Evolutionary conservation across 2,888 invertebrate species (phyloP).

Genomic region (Artemia sp.): DNA sequence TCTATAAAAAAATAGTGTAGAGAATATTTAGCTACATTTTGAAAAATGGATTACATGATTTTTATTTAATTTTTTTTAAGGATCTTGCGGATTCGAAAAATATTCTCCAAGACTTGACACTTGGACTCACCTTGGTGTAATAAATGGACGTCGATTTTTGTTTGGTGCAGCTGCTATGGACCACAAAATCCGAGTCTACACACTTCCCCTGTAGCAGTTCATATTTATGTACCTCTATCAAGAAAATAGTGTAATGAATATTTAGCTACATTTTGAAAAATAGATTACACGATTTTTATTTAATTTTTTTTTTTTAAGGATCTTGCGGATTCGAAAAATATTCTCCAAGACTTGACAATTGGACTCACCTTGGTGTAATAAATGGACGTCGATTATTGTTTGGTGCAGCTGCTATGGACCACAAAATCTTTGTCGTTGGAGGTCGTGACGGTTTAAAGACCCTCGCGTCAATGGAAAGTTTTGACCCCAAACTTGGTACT

Average conservation of each 20-base stretch:
- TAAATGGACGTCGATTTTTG: constrained; percentile 65
- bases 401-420: constrained; percentile 56
- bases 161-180: constrained; percentile 66
- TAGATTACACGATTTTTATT: neutral
- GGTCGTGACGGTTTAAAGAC: constrained; percentile 86
- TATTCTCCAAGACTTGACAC: constrained; percentile 63
- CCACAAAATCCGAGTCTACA: constrained; percentile 39
- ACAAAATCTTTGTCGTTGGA: constrained; percentile 66
- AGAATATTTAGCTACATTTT: too few species aligned
- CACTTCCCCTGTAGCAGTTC: too few species aligned
- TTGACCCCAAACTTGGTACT: constrained; percentile 57
- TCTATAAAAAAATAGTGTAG: too few species aligned
- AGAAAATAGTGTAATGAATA: too few species aligned
- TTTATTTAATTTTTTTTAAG: constrained; percentile 33
- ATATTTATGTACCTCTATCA: too few species aligned
- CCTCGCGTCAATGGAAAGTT: constrained; percentile 76
- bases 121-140: constrained; percentile 52
- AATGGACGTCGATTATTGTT: constrained; percentile 68
- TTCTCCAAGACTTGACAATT: constrained; percentile 57
- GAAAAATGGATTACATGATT: too few species aligned
- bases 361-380: constrained; percentile 55
- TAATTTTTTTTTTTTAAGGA: constrained; percentile 37
- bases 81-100: constrained; percentile 73
- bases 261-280: too few species aligned
- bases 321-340: constrained; percentile 80